Base-by-base conservation (phyloP, 2,888 invertebrate species). In the Pogonocherus hispidulus region DNA sequence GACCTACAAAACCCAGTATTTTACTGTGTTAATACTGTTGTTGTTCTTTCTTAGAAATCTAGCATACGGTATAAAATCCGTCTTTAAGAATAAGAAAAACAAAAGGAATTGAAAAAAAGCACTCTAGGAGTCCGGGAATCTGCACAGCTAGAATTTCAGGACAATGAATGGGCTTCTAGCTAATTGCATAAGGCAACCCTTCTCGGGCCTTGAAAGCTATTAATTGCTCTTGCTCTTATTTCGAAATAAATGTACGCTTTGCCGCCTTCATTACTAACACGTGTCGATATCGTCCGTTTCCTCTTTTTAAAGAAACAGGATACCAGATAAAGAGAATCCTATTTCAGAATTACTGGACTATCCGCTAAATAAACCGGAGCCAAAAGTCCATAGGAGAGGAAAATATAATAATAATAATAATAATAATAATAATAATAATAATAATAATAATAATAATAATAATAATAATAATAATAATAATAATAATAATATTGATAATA, bases 161-260 rank as follows among this genome's bases (percentile, higher is more conserved):
- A 41, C 41, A 41, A 41, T 5, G 41, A 41, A 41, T 41, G 41
- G 41, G n/a, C 41, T 41, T 41, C 41, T 14, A 41, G 14, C 41
- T 41, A 41, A 41, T 41, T 41, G 41, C 14, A 16, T 41, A 41
- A 41, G 41, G 41, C 41, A 41, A 41, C 41, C 41, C 41, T 41
- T 41, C 16, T 41, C 41, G 14, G 41, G 11, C 41, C 16, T 16
- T 41, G 41, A 41, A 41, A 41, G 41, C 41, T 41, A 41, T 41
- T 41, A 41, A 41, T 41, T 41, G 41, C 41, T 41, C 14, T 16
- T 41, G 41, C 14, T 41, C 41, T 41, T 41, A 41, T 41, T 41
- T 41, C 5, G 41, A 41, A 41, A 41, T 41, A 41, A 41, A 41
- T 41, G 14, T 41, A 41, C 41, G 41, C 41, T 16, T 16, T 41